These are phyloP conservation scores for Dolichomitus sp. DNA, from an alignment of 2,888 invertebrate genomes.

Conservation along the genomic window DNA sequence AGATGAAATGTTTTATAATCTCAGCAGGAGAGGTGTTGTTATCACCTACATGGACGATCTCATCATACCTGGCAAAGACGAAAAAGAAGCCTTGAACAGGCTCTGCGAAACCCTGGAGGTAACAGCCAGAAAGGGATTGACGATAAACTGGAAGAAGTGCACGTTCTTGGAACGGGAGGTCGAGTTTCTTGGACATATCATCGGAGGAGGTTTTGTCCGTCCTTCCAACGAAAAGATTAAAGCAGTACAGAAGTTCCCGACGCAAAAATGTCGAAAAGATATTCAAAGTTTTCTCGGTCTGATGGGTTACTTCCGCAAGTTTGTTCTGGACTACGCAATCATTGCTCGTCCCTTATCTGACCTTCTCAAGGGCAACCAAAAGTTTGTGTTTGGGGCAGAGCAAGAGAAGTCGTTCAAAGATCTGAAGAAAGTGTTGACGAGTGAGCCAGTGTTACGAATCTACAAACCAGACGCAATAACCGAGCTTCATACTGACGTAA, in stretches of 20 bases:
- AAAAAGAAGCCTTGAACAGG: constrained; percentile 52
- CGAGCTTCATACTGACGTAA: constrained; percentile 29
- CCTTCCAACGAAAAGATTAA: too few species aligned
- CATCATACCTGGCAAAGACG: constrained; percentile 52
- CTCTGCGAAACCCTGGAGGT: constrained; percentile 59
- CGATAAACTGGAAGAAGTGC: constrained; percentile 69
- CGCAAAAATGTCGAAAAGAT: constrained; percentile 28
- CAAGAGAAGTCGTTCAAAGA: not conserved
- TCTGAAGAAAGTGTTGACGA: not conserved
- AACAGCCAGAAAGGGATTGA: constrained; percentile 62
- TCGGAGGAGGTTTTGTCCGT: not conserved
- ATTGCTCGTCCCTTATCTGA: not conserved
- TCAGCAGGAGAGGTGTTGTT: constrained; percentile 36
- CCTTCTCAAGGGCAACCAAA: not conserved
- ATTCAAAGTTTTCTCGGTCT: too few species aligned
- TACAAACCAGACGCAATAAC: constrained; percentile 27
- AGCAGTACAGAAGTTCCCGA: too few species aligned
- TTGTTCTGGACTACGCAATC: too few species aligned
- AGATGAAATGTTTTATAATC: constrained; percentile 52
- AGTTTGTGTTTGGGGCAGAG: not conserved
- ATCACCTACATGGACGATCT: constrained; percentile 62
- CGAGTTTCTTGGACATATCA: constrained; percentile 55
- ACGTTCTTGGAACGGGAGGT: constrained; percentile 57
- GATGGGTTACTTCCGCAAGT: too few species aligned
- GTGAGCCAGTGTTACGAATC: constrained; percentile 38